Evolutionary conservation across 2,113 vertebrate species (phyloP).

Genomic region (Odocoileus hemionus): DNA sequence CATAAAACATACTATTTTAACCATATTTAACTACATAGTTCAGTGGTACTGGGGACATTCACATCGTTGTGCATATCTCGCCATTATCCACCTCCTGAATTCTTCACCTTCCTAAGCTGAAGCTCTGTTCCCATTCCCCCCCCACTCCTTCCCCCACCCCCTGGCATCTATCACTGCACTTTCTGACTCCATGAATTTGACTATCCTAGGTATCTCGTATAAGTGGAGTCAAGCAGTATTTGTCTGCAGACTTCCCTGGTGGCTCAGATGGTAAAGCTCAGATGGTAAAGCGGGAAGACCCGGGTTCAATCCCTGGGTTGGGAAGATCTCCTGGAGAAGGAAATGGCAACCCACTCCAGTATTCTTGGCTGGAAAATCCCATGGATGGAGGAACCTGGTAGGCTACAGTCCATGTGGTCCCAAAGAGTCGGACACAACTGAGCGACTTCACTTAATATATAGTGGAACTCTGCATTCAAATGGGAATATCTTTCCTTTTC

Average conservation of each 20-base stretch:
- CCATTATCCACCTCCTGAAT: not conserved
- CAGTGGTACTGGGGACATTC: not conserved
- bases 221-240: not conserved
- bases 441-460: too few relatives aligned
- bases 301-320: too few relatives aligned
- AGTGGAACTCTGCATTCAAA: too few relatives aligned
- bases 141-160: not conserved
- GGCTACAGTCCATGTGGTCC: not conserved
- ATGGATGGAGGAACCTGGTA: not conserved
- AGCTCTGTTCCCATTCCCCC: too few relatives aligned
- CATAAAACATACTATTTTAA: not conserved
- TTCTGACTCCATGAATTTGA: not conserved
- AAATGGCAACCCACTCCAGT: not conserved
- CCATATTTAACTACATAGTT: not conserved
- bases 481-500: too few relatives aligned
- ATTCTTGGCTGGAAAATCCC: not conserved
- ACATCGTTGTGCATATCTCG: not conserved
- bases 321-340: too few relatives aligned
- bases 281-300: too few relatives aligned
- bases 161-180: not conserved
- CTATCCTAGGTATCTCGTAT: not conserved
- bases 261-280: too few relatives aligned
- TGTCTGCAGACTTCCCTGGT: not conserved
- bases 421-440: too few relatives aligned
- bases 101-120: not conserved